These are phyloP conservation scores for Philopotamus ludificatus DNA, from an alignment of 1,140 invertebrate genomes.

Conservation along the genomic window DNA sequence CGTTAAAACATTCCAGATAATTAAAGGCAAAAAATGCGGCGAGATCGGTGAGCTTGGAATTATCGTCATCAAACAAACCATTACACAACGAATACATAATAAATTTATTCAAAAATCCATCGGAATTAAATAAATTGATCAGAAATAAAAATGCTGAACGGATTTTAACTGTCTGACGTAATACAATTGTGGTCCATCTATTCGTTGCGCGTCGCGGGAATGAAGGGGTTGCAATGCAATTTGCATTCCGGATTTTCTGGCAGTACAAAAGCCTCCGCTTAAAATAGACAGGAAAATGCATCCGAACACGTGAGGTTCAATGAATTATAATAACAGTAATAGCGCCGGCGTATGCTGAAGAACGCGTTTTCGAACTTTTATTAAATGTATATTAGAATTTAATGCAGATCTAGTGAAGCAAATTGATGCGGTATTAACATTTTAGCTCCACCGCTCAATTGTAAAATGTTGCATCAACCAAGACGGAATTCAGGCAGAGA, in stretches of 20 bases:
- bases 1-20: slow-evolving; percentile 23
- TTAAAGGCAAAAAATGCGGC: slow-evolving; percentile 9
- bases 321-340: slow-evolving; percentile 13
- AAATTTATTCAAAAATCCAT: neutral
- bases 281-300: slow-evolving; percentile 20
- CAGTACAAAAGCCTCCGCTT: slow-evolving; percentile 1
- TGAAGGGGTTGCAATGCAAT: neutral
- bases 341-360: too few relatives aligned
- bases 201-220: neutral
- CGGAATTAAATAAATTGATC: slow-evolving; percentile 19
- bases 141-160: slow-evolving; percentile 16
- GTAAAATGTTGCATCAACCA: too few relatives aligned
- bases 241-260: slow-evolving; percentile 24
- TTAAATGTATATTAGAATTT: too few relatives aligned
- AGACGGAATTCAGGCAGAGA: too few relatives aligned
- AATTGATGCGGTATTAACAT: too few relatives aligned
- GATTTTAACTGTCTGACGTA: slow-evolving; percentile 18
- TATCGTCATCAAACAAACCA: neutral
- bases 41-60: neutral
- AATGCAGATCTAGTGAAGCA: too few relatives aligned
- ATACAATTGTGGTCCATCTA: neutral
- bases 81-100: neutral
- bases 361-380: too few relatives aligned
- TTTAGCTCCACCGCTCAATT: too few relatives aligned
- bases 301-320: slow-evolving; percentile 14